Conservation (phyloP, 1,140 invertebrate genomes). For the Drosophila setifemur region DNA sequence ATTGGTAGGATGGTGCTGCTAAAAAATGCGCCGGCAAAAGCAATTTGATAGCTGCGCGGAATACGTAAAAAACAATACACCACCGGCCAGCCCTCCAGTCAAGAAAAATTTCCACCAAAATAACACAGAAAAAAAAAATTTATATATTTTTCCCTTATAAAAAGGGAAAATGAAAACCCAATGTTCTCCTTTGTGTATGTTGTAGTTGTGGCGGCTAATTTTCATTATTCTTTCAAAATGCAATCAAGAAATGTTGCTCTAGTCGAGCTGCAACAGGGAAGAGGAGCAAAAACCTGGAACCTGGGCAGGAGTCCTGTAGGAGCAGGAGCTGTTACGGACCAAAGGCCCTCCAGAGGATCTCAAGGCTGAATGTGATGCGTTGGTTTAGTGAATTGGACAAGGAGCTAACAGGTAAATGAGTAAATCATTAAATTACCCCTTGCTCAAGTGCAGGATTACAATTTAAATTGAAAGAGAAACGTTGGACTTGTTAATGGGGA, state of each 20-base stretch:
- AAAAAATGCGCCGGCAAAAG: conserved; percentile 76
- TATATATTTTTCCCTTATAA: too few species aligned
- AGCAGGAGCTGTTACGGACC: conserved; percentile 41
- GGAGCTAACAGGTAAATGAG: conserved; percentile 62
- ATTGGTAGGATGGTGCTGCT: conserved; percentile 43
- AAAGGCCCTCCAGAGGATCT: conserved; percentile 27
- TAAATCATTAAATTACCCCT: conserved; percentile 29
- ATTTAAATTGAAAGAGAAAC: conserved; percentile 16
- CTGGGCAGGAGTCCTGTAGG: conserved; percentile 14
- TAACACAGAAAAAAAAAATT: conserved; percentile 50
- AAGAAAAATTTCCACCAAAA: conserved; percentile 8
- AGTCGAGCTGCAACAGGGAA: conserved; percentile 28
- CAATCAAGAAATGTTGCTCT: conserved; percentile 72
- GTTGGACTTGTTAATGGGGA: conserved; percentile 1
- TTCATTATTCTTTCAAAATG: conserved; percentile 80
- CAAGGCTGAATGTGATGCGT: conserved; percentile 20
- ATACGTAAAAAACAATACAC: conserved; percentile 76
- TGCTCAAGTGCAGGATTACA: conserved; percentile 2
- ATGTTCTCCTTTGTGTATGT: conserved; percentile 33
- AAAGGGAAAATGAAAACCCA: conserved; percentile 59
- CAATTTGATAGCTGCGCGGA: conserved; percentile 75
- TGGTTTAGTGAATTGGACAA: conserved; percentile 56
- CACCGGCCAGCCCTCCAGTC: conserved; percentile 16
- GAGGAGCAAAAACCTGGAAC: conserved; percentile 14
- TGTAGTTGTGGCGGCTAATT: conserved; percentile 75